phyloP scores from a whole-genome alignment of 1,140 invertebrate genomes.

The Camponotus vicinus region DNA sequence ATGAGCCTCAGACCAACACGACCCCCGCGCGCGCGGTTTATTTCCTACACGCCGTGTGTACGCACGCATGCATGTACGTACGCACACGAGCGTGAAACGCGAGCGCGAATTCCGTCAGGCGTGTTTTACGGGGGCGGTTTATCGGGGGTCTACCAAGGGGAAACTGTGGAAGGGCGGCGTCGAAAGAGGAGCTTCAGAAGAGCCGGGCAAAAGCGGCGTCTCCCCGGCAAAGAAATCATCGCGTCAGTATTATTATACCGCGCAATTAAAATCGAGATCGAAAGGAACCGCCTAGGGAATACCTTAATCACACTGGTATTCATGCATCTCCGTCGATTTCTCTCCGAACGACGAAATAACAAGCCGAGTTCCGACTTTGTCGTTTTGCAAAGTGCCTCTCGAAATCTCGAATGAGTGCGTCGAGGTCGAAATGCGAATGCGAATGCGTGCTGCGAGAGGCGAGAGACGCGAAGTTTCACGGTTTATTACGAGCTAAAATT shows the following conservation, averaged over 20 bases:
- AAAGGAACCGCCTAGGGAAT: background rate
- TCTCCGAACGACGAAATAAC: constrained; percentile 62
- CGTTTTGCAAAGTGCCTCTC: constrained; percentile 38
- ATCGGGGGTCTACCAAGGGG: constrained; percentile 38
- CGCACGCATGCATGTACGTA: background rate
- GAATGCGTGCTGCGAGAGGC: constrained; percentile 16
- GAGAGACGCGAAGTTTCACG: constrained; percentile 44
- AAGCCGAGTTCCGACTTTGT: constrained; percentile 43
- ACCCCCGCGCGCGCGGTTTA: constrained; percentile 53
- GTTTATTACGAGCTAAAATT: constrained; percentile 59
- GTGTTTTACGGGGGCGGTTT: constrained; percentile 44
- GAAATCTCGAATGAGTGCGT: constrained; percentile 44
- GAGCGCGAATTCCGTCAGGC: constrained; percentile 60
- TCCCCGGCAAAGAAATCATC: constrained; percentile 69
- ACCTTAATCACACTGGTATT: constrained; percentile 60
- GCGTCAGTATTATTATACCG: constrained; percentile 64
- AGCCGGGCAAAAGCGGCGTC: background rate
- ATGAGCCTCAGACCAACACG: constrained; percentile 64
- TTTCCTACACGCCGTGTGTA: constrained; percentile 35
- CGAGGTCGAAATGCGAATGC: constrained; percentile 40
- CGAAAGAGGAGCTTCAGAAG: constrained; percentile 4
- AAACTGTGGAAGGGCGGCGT: constrained; percentile 1
- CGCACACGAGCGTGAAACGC: constrained; percentile 49
- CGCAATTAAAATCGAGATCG: constrained; percentile 76
- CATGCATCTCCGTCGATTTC: constrained; percentile 52